phyloP scores from a whole-genome alignment of 2,888 invertebrate species.

The Embidobia sp. region DNA sequence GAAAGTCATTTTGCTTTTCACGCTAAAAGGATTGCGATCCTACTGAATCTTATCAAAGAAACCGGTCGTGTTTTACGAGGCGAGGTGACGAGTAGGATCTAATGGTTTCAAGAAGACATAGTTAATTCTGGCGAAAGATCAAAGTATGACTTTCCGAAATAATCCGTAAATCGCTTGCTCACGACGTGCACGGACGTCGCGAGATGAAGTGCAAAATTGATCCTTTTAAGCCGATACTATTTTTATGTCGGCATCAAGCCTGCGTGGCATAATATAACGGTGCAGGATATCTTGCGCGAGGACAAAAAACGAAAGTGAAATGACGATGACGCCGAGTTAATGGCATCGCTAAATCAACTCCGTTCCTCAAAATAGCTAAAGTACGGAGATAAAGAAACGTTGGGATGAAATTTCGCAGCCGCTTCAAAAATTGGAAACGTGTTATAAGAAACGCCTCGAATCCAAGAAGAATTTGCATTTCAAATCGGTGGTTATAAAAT shows the following conservation, averaged over 20 bases:
- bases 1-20: constrained; percentile 27
- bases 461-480: constrained; percentile 14
- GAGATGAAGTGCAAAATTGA: constrained; percentile 15
- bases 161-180: constrained; percentile 33
- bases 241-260: constrained; percentile 12
- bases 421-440: no score
- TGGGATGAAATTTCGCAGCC: no score
- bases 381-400: constrained; percentile 11
- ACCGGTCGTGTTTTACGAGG: constrained; percentile 24
- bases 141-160: constrained; percentile 27
- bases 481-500: constrained; percentile 2
- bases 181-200: constrained; percentile 11
- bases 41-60: constrained; percentile 17
- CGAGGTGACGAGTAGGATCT: constrained; percentile 31
- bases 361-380: constrained; percentile 22
- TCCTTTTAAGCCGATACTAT: constrained; percentile 32
- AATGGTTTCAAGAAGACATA: constrained; percentile 27
- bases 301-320: constrained; percentile 24
- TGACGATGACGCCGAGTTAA: constrained; percentile 32
- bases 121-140: constrained; percentile 41
- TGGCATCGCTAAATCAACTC: constrained; percentile 17
- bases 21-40: background rate
- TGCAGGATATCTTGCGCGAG: constrained; percentile 1
- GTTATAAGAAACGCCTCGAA: background rate
- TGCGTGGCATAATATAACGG: constrained; percentile 10